These are phyloP conservation scores for Gasterosteus nipponicus DNA, from an alignment of 2,113 vertebrate species.

Conservation along the genomic window DNA sequence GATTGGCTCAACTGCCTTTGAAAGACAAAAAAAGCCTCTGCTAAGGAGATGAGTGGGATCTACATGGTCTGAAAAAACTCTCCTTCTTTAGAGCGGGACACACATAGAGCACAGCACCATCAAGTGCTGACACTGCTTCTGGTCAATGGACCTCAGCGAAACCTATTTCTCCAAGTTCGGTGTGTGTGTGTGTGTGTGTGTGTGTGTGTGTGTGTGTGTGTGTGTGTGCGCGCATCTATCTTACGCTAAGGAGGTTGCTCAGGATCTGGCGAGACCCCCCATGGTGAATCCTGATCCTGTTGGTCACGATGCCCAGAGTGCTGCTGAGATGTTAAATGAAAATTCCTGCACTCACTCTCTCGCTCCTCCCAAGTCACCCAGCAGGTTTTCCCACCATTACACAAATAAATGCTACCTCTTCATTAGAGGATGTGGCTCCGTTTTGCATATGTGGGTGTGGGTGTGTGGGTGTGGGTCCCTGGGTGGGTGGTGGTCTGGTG, in stretches of 20 bases:
- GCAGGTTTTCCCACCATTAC: conserved; percentile 59
- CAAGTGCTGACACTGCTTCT: conserved; percentile 59
- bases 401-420: conserved; percentile 55
- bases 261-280: conserved; percentile 65
- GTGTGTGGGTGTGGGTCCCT: conserved; percentile 10
- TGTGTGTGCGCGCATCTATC: too few species aligned
- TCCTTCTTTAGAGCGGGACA: conserved; percentile 53
- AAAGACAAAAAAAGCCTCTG: conserved; percentile 70
- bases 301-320: conserved; percentile 74
- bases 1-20: conserved; percentile 72
- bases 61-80: conserved; percentile 60
- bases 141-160: conserved; percentile 52
- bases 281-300: conserved; percentile 74
- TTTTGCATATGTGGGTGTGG: conserved; percentile 40
- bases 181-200: conserved; percentile 16
- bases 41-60: conserved; percentile 76
- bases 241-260: conserved; percentile 53
- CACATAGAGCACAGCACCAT: conserved; percentile 69
- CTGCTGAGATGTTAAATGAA: conserved; percentile 77
- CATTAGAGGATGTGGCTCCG: conserved; percentile 46
- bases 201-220: too few species aligned
- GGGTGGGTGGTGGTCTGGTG: conserved; percentile 36
- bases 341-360: conserved; percentile 74
- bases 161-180: conserved; percentile 41
- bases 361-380: conserved; percentile 62